Base-by-base conservation (phyloP, 2,113 vertebrate genomes). In the Crotalus helleri region DNA sequence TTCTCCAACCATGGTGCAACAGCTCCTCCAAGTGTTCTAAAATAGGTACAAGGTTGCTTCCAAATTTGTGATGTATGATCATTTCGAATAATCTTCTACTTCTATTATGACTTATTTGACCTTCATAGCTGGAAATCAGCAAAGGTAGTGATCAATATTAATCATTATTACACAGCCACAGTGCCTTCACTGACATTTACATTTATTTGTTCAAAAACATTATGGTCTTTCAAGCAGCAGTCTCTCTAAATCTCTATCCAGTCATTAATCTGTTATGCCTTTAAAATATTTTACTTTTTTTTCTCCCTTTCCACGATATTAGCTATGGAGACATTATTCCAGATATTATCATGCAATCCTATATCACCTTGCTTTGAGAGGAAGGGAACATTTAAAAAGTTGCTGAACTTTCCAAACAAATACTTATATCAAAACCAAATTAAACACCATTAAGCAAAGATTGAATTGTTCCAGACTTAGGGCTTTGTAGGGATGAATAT, bases 1-100 rank as follows among this genome's bases (percentile, higher is more conserved):
- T 24, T 53, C 0, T 0, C 90, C 33, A 96, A 94, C 15, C 93
- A 92, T 0, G 13, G 91, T 95, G 59, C 96, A 97, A 98, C 93
- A 97, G 10, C 97, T 97, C 97, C 98, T 96, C 95, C 98, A 0
- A 89, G 97, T 96, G 98, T 91, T 88, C 51, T 0, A 13, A 4
- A 0, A 3, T 0, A 0, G 92, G 87, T 97, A 94, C 33, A 55
- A 29, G 9, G 74, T 6, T 39, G 51, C 54, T 74, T 92, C 58
- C 3, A 23, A 11, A 33, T 92, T 86, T n/a, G 21, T 49, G 13
- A 44, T 0, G n/a, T 61, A 81, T 3, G 33, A 88, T 2, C 90
- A 5, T 86, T 93, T 51, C 51, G 81, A 93, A 91, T 7, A 21
- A 81, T 64, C 7, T 17, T 0, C 54, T 92, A 90, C 81, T 49